Evolutionary conservation across 2,113 vertebrate species (phyloP).

Genomic region (Morone chrysops): DNA sequence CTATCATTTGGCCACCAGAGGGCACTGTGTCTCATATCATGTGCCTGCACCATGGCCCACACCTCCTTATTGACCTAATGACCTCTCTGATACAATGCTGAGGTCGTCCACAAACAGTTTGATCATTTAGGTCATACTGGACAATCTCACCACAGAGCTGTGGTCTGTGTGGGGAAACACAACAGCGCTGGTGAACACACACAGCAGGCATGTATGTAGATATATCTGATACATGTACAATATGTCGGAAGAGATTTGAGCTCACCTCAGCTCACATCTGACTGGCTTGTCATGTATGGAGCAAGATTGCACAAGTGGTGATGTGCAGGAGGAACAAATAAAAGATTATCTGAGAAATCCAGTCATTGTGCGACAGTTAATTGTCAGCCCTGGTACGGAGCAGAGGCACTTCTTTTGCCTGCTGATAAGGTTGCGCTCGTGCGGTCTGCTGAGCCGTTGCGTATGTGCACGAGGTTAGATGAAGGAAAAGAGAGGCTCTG

Average conservation of each 20-base stretch:
- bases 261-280: slow-evolving; percentile 69
- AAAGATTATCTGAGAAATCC: slow-evolving; percentile 83
- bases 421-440: slow-evolving; percentile 78
- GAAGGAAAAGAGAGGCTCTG: slow-evolving; percentile 62
- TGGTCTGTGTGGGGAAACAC: neutral
- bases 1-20: slow-evolving; percentile 57
- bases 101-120: slow-evolving; percentile 34
- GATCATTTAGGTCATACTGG: slow-evolving; percentile 14
- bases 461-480: slow-evolving; percentile 62
- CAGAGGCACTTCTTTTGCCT: slow-evolving; percentile 74
- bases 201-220: slow-evolving; percentile 28
- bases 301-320: slow-evolving; percentile 57
- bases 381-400: slow-evolving; percentile 72
- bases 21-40: slow-evolving; percentile 51
- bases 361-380: slow-evolving; percentile 80
- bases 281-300: slow-evolving; percentile 18
- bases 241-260: slow-evolving; percentile 74
- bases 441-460: slow-evolving; percentile 73
- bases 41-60: neutral
- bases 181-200: slow-evolving; percentile 10
- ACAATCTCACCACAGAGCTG: slow-evolving; percentile 34
- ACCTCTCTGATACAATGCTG: slow-evolving; percentile 52
- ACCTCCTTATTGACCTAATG: slow-evolving; percentile 59
- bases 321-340: slow-evolving; percentile 66
- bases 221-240: slow-evolving; percentile 51